These are phyloP conservation scores for Chrysochloris asiatica DNA, from an alignment of 2,113 vertebrate genomes.

Conservation along the genomic window DNA sequence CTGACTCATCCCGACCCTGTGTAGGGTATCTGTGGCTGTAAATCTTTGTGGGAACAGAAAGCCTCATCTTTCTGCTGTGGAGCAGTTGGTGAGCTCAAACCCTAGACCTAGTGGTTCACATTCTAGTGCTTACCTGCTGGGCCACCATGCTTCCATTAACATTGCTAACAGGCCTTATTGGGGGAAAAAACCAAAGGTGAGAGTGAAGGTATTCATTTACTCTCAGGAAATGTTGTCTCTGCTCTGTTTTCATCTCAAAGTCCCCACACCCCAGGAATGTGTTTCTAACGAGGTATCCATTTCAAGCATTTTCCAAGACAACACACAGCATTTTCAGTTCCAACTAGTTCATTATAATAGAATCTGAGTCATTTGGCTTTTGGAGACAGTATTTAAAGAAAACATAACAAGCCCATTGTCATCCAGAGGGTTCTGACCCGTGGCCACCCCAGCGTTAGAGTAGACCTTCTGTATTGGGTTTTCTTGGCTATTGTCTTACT, in stretches of 20 bases:
- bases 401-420: too few species aligned
- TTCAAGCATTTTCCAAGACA: background rate
- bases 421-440: background rate
- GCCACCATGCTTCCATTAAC: too few species aligned
- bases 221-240: background rate
- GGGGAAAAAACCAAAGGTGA: background rate
- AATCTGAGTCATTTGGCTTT: background rate
- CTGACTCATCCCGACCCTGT: too few species aligned
- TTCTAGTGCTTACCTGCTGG: too few species aligned
- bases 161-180: too few species aligned
- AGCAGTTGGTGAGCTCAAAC: too few species aligned
- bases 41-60: too few species aligned
- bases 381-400: background rate
- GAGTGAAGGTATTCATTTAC: background rate
- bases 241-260: background rate
- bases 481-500: background rate
- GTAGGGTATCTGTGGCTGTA: too few species aligned
- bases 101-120: too few species aligned
- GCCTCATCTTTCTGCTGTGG: too few species aligned
- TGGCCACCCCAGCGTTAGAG: background rate
- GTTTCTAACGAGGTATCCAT: conserved; percentile 9
- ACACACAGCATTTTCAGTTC: background rate
- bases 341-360: background rate
- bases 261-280: background rate
- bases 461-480: background rate